Evolutionary conservation across 2,797 vertebrate genomes (phyloP).

Genomic region (Micropoecilia bifurca): DNA sequence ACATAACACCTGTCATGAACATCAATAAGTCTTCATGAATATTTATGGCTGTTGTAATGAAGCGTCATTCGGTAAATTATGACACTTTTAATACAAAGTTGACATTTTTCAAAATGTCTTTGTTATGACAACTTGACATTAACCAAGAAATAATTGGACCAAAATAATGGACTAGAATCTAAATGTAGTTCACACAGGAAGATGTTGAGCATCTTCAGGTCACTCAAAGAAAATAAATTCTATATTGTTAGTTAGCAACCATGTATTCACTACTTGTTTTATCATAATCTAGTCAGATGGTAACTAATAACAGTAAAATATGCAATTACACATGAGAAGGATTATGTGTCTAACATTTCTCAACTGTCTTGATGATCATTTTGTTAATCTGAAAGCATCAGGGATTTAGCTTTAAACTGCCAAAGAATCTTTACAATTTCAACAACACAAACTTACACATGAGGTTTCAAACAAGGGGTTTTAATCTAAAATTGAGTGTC

Average conservation of each 20-base stretch:
- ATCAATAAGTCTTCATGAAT: too few species aligned
- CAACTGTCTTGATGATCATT: background rate
- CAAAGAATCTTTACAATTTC: background rate
- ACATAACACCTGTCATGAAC: too few species aligned
- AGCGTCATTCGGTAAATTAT: too few species aligned
- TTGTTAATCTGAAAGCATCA: background rate
- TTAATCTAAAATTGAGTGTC: background rate
- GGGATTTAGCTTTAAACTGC: background rate
- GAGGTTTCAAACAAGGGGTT: constrained; percentile 12
- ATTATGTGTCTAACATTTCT: background rate
- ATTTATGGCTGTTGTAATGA: too few species aligned
- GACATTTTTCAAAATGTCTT: too few species aligned
- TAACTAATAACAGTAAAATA: background rate
- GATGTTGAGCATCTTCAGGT: background rate
- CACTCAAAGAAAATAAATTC: background rate
- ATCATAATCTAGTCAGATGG: background rate
- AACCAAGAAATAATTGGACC: too few species aligned
- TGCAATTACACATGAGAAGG: background rate
- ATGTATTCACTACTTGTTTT: background rate
- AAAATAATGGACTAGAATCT: too few species aligned
- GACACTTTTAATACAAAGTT: too few species aligned
- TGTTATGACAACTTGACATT: too few species aligned
- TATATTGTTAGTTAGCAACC: background rate
- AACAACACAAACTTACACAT: background rate
- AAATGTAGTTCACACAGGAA: background rate